Conservation (phyloP, 1,140 invertebrate genomes). For the Anastatus disparis region DNA sequence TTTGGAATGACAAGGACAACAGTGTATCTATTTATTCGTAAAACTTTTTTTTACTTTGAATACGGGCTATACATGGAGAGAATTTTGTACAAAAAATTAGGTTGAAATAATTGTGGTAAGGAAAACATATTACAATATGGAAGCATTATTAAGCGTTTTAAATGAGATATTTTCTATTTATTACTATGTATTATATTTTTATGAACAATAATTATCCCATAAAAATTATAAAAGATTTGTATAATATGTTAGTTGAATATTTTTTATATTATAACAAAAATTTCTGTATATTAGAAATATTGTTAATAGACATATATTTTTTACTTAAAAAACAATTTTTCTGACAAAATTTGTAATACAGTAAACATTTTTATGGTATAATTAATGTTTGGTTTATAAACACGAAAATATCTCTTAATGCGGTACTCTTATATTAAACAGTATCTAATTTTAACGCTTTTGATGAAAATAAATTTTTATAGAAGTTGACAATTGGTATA, state of each 20-base stretch:
- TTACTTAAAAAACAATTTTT: too few species aligned
- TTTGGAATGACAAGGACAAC: neutral
- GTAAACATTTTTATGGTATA: neutral
- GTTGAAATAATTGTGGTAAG: neutral
- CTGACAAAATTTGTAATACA: too few species aligned
- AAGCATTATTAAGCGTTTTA: neutral
- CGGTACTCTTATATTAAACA: too few species aligned
- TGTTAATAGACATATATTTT: too few species aligned
- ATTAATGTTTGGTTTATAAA: neutral
- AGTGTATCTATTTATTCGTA: neutral
- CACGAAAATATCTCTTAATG: neutral
- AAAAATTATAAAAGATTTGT: neutral
- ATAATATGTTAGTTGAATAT: neutral
- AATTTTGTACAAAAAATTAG: constrained; percentile 22
- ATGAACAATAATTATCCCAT: neutral
- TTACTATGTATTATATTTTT: neutral
- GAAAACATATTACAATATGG: neutral
- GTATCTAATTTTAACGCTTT: neutral
- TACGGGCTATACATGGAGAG: neutral
- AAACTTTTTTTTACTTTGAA: constrained; percentile 11
- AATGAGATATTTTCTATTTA: neutral
- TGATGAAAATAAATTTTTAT: neutral
- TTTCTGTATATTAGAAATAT: too few species aligned
- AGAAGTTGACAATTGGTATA: neutral
- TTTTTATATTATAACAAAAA: too few species aligned